These are phyloP conservation scores for Menidia menidia DNA, from an alignment of 2,797 vertebrate genomes.

Conservation along the genomic window DNA sequence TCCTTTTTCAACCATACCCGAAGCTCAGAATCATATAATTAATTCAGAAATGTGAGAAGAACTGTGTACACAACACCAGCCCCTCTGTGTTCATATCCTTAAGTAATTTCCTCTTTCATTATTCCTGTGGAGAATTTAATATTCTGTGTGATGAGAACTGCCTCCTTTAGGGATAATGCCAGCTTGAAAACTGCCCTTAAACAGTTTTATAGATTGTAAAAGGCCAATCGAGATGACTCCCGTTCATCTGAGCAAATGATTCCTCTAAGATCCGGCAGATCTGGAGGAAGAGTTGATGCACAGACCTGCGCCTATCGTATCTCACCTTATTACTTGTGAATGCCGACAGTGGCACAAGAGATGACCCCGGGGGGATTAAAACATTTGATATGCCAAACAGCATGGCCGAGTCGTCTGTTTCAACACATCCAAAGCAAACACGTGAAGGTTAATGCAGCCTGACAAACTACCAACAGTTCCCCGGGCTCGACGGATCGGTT, in stretches of 20 bases:
- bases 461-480: slow-evolving; percentile 78
- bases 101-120: slow-evolving; percentile 74
- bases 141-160: slow-evolving; percentile 73
- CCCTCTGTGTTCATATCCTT: slow-evolving; percentile 57
- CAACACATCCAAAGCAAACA: slow-evolving; percentile 80
- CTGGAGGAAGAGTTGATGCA: slow-evolving; percentile 31
- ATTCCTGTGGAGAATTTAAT: slow-evolving; percentile 76
- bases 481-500: slow-evolving; percentile 68
- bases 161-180: slow-evolving; percentile 68
- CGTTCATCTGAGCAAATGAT: slow-evolving; percentile 45
- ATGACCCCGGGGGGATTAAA: slow-evolving; percentile 72
- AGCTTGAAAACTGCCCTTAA: slow-evolving; percentile 58
- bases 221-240: slow-evolving; percentile 64
- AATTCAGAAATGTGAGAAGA: slow-evolving; percentile 58
- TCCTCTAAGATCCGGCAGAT: slow-evolving; percentile 43
- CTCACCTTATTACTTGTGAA: slow-evolving; percentile 57
- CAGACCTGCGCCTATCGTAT: slow-evolving; percentile 22
- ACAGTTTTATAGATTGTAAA: slow-evolving; percentile 72
- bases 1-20: slow-evolving; percentile 9
- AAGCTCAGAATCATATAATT: slow-evolving; percentile 55
- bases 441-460: slow-evolving; percentile 83
- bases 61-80: slow-evolving; percentile 56
- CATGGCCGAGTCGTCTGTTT: slow-evolving; percentile 63
- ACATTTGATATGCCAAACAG: slow-evolving; percentile 71
- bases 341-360: slow-evolving; percentile 41